phyloP scores from a whole-genome alignment of 2,888 invertebrate genomes.

The Apotomis betuletana region DNA sequence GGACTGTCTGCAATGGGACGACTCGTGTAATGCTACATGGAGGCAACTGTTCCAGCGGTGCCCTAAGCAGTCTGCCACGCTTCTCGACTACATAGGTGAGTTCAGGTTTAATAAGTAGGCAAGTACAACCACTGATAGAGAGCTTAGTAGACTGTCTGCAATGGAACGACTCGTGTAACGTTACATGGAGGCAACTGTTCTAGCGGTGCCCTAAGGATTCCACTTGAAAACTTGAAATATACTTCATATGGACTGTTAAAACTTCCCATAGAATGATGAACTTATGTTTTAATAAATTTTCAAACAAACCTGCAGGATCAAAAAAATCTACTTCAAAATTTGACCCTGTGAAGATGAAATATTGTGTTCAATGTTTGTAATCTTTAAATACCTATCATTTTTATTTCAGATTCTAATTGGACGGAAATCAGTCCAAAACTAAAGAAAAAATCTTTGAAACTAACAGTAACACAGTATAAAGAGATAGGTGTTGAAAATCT shows the following conservation, averaged over 20 bases:
- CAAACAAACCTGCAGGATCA: too few species aligned
- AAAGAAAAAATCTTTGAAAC: conserved; percentile 70
- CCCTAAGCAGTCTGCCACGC: conserved; percentile 85
- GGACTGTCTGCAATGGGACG: conserved; percentile 85
- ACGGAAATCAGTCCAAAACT: conserved; percentile 64
- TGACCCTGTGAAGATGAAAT: too few species aligned
- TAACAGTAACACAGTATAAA: conserved; percentile 67
- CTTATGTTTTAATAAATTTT: too few species aligned
- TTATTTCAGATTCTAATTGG: conserved; percentile 69
- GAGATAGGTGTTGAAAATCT: conserved; percentile 72
- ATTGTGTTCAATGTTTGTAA: not conserved
- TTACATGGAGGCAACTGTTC: conserved; percentile 88
- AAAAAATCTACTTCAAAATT: too few species aligned
- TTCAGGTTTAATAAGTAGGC: not conserved
- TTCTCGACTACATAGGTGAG: conserved; percentile 84
- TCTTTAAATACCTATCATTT: conserved; percentile 9
- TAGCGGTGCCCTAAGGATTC: conserved; percentile 48
- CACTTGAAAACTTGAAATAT: too few species aligned
- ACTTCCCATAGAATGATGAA: too few species aligned
- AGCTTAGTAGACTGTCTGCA: conserved; percentile 85
- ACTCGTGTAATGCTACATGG: conserved; percentile 87
- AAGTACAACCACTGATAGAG: conserved; percentile 68
- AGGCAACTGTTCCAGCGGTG: conserved; percentile 86
- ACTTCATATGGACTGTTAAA: too few species aligned
- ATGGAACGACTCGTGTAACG: conserved; percentile 85